Evolutionary conservation across 2,797 vertebrate genomes (phyloP).

Genomic region (Anguilla megastoma): DNA sequence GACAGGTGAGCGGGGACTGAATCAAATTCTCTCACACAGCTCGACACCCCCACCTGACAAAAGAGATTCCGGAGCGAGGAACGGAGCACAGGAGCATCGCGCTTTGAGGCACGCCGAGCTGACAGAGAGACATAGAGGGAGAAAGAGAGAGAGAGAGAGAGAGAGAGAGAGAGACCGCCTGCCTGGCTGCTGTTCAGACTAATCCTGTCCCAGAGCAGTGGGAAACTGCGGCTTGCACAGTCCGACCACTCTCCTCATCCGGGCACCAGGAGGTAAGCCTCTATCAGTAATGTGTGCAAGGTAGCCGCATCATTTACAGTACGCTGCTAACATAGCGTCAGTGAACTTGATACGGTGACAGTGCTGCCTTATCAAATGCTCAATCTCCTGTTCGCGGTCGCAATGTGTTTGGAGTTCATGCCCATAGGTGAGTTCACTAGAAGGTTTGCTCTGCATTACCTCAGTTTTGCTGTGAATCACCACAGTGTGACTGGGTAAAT

Average conservation of each 20-base stretch:
- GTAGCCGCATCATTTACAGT: not conserved
- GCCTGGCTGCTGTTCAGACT: not conserved
- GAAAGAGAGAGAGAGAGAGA: too few species aligned
- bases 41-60: conserved; percentile 3
- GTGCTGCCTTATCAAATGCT: not conserved
- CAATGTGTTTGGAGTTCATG: not conserved
- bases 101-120: not conserved
- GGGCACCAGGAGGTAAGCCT: conserved; percentile 17
- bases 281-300: not conserved
- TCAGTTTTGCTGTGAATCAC: not conserved
- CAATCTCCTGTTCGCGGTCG: not conserved
- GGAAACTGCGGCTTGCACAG: not conserved
- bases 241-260: not conserved
- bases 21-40: conserved; percentile 35
- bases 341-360: not conserved
- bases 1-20: conserved; percentile 37
- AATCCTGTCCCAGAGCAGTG: not conserved
- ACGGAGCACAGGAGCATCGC: not conserved
- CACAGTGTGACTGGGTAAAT: not conserved
- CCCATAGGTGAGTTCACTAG: not conserved
- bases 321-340: not conserved
- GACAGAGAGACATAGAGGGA: not conserved
- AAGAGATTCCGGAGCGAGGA: not conserved
- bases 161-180: too few species aligned
- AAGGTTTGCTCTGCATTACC: not conserved